Evolutionary conservation across 1,140 invertebrate species (phyloP).

Genomic region (Liolophura sinensis): DNA sequence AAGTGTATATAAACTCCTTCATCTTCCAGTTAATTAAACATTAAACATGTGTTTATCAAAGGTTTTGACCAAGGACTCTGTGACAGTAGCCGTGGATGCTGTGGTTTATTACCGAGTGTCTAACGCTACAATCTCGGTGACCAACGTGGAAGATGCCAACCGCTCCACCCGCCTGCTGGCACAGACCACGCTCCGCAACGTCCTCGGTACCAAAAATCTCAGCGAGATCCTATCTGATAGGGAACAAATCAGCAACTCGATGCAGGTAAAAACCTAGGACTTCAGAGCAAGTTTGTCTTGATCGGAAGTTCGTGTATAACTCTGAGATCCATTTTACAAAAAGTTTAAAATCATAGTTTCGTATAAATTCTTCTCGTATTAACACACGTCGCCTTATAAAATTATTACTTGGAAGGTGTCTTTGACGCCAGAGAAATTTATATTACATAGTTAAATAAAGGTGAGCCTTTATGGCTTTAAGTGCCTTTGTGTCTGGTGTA

Average conservation of each 20-base stretch:
- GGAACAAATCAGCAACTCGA: slow-evolving; percentile 85
- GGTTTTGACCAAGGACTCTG: slow-evolving; percentile 90
- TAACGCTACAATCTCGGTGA: slow-evolving; percentile 95
- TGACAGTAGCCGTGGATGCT: slow-evolving; percentile 90
- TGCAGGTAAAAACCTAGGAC: slow-evolving; percentile 71
- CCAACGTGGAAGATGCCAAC: slow-evolving; percentile 96
- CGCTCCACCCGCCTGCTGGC: slow-evolving; percentile 63
- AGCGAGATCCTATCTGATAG: slow-evolving; percentile 88
- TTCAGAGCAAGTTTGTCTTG: too few relatives aligned
- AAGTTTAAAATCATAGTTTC: too few relatives aligned
- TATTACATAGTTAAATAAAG: too few relatives aligned
- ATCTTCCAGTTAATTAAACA: neutral
- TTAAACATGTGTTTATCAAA: slow-evolving; percentile 47
- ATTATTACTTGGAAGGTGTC: too few relatives aligned
- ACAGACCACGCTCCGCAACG: slow-evolving; percentile 73
- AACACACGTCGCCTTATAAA: too few relatives aligned
- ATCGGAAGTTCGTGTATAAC: too few relatives aligned
- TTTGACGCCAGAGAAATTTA: too few relatives aligned
- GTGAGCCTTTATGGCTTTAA: too few relatives aligned
- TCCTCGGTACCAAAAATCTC: slow-evolving; percentile 89
- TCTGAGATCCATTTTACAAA: too few relatives aligned
- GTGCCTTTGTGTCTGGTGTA: too few relatives aligned
- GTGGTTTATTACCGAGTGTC: slow-evolving; percentile 89
- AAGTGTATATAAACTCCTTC: too few relatives aligned
- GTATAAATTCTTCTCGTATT: too few relatives aligned